These are phyloP conservation scores for Orius insidiosus DNA, from an alignment of 1,140 invertebrate genomes.

Conservation along the genomic window DNA sequence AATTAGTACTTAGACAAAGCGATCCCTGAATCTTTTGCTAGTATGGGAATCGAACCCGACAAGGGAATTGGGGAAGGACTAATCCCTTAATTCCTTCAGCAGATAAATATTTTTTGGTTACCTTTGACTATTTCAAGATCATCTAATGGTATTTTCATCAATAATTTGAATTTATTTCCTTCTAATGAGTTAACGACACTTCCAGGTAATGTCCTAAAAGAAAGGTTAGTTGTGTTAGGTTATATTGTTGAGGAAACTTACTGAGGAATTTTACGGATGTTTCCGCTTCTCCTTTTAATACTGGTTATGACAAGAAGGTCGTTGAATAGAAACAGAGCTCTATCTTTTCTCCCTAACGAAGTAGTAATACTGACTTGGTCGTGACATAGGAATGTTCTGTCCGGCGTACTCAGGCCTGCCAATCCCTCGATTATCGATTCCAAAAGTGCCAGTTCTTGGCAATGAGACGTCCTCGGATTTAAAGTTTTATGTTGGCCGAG, in stretches of 20 bases:
- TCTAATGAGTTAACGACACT: slow-evolving; percentile 63
- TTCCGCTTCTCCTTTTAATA: slow-evolving; percentile 77
- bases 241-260: too few species aligned
- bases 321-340: slow-evolving; percentile 85
- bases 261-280: slow-evolving; percentile 66
- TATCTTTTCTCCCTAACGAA: slow-evolving; percentile 70
- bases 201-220: slow-evolving; percentile 45
- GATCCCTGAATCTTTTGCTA: too few species aligned
- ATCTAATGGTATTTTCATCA: slow-evolving; percentile 76
- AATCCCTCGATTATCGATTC: slow-evolving; percentile 57
- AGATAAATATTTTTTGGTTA: too few species aligned
- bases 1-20: too few species aligned
- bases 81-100: too few species aligned
- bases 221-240: too few species aligned
- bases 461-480: slow-evolving; percentile 30
- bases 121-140: slow-evolving; percentile 82
- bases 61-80: too few species aligned
- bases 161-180: slow-evolving; percentile 87
- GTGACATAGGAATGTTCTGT: slow-evolving; percentile 55
- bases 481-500: slow-evolving; percentile 43
- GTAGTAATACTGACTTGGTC: slow-evolving; percentile 72
- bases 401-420: slow-evolving; percentile 27
- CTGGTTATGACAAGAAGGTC: slow-evolving; percentile 85
- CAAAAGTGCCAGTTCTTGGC: slow-evolving; percentile 41
- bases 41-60: too few species aligned